Evolutionary conservation across 2,113 vertebrate genomes (phyloP).

Genomic region (Diadophis punctatus): DNA sequence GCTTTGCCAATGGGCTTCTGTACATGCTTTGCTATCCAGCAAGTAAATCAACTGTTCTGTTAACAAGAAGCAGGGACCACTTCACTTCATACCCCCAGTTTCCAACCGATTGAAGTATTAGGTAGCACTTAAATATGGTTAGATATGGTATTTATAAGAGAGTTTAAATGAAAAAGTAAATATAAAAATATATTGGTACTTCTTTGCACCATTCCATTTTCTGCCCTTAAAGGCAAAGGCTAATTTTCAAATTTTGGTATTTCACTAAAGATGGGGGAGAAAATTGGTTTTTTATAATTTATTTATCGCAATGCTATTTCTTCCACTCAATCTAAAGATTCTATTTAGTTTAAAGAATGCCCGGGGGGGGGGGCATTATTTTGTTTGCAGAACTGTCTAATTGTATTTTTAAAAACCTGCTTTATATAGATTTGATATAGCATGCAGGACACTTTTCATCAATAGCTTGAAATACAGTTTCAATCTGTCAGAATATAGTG

Average conservation of each 20-base stretch:
- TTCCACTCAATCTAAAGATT: not conserved
- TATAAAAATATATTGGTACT: slow-evolving; percentile 1
- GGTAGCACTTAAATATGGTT: slow-evolving; percentile 6
- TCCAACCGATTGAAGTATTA: not conserved
- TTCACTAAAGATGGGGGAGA: not conserved
- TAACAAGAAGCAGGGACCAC: not conserved
- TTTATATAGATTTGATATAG: not conserved
- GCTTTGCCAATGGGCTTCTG: not conserved
- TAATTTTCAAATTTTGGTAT: not conserved
- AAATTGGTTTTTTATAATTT: not conserved
- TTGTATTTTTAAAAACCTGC: not conserved
- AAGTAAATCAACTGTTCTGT: not conserved
- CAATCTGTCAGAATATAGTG: no score
- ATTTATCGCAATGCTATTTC: not conserved
- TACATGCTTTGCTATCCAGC: not conserved
- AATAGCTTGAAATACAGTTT: not conserved
- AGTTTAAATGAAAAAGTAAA: slow-evolving; percentile 2
- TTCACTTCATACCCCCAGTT: not conserved
- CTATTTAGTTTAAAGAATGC: not conserved
- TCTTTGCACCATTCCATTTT: not conserved
- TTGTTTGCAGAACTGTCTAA: not conserved
- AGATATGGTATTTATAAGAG: not conserved
- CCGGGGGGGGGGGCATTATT: no score
- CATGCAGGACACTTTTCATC: not conserved
- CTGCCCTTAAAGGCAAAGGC: not conserved